These are phyloP conservation scores for Melieria picta DNA, from an alignment of 2,888 invertebrate species.

Conservation along the genomic window DNA sequence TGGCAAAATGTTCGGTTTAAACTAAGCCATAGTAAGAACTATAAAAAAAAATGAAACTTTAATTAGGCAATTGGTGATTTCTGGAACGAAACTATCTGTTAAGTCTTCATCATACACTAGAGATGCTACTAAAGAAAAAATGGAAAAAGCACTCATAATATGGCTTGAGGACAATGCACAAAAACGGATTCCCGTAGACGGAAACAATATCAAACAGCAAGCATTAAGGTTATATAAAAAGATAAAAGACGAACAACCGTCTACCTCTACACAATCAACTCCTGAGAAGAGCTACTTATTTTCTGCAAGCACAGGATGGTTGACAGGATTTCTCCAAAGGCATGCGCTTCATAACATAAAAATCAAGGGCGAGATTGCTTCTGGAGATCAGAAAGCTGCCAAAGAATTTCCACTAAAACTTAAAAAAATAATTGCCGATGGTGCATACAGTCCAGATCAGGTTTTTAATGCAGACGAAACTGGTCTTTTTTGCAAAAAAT, in stretches of 20 bases:
- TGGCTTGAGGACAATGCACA: conserved; percentile 38
- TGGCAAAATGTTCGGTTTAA: too few relatives aligned
- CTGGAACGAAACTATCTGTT: conserved; percentile 34
- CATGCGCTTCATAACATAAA: conserved; percentile 47
- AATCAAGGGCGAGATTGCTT: conserved; percentile 44
- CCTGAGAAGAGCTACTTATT: conserved; percentile 27
- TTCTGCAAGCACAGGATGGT: conserved; percentile 50
- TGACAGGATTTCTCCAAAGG: conserved; percentile 34
- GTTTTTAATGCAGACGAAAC: conserved; percentile 52
- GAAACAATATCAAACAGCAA: conserved; percentile 40
- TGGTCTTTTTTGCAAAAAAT: conserved; percentile 52
- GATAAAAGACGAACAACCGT: conserved; percentile 33
- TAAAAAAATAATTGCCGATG: conserved; percentile 46
- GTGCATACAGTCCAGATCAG: conserved; percentile 48
- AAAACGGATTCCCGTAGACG: conserved; percentile 42
- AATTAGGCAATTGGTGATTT: conserved; percentile 34
- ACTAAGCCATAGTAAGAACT: conserved; percentile 2
- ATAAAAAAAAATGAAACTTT: conserved; percentile 35
- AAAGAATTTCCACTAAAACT: conserved; percentile 41
- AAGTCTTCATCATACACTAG: conserved; percentile 33
- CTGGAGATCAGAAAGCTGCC: conserved; percentile 42
- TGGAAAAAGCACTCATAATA: conserved; percentile 39
- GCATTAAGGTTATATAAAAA: conserved; percentile 41
- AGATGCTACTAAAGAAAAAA: conserved; percentile 33
- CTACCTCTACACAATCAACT: conserved; percentile 23